Evolutionary conservation across 53 echinoderm and acorn worm species (phyloP).

Genomic region (Arbacia lixula): DNA sequence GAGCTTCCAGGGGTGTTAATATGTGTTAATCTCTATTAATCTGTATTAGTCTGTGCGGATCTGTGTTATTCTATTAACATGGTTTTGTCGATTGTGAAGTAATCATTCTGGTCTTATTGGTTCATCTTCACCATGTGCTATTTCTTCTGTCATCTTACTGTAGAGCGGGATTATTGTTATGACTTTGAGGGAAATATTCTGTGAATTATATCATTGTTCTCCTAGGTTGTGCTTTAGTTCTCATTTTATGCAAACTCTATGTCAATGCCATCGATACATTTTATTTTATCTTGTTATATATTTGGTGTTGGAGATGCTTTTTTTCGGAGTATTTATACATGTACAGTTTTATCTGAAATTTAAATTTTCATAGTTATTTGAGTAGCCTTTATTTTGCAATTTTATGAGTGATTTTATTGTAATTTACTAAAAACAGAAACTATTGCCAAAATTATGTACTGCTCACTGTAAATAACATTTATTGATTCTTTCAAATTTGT

Average conservation of each 20-base stretch:
- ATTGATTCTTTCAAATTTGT: constrained; percentile 32
- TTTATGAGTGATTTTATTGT: constrained; percentile 23
- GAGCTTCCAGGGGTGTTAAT: no score
- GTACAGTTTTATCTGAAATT: constrained; percentile 56
- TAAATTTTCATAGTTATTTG: constrained; percentile 21
- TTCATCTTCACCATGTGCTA: no score
- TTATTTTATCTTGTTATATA: constrained; percentile 10
- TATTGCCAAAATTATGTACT: constrained; percentile 40
- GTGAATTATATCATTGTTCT: no score
- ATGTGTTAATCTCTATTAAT: no score
- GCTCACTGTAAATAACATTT: constrained; percentile 33
- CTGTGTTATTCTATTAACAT: no score
- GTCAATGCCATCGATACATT: constrained; percentile 19
- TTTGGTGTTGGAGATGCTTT: constrained; percentile 34
- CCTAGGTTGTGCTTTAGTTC: constrained; percentile 27
- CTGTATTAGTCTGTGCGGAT: no score
- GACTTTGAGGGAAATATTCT: no score
- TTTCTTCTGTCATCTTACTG: no score
- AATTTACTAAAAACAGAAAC: constrained; percentile 9
- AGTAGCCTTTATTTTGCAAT: constrained; percentile 43
- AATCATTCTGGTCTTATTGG: no score
- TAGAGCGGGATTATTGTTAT: no score
- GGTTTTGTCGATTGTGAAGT: no score
- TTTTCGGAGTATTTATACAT: constrained; percentile 43
- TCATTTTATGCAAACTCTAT: constrained; percentile 13